phyloP scores from a whole-genome alignment of 2,888 invertebrate species.

The Pseudoips prasinana region DNA sequence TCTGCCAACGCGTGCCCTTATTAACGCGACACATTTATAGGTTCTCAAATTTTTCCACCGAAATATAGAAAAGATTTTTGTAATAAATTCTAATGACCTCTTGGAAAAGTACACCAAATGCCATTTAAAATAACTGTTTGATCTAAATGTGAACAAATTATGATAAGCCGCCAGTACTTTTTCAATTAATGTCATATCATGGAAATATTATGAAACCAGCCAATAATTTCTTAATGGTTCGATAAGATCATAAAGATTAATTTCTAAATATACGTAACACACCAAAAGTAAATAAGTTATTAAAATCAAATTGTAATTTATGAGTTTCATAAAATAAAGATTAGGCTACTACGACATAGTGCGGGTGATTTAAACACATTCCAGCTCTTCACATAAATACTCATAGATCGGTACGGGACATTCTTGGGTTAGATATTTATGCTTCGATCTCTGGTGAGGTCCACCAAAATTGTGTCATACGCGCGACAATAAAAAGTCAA shows the following conservation, averaged over 20 bases:
- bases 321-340: conserved; percentile 74
- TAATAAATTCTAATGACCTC: too few relatives aligned
- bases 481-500: conserved; percentile 70
- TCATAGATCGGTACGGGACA: conserved; percentile 54
- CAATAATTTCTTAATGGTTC: conserved; percentile 44
- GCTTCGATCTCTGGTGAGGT: conserved; percentile 53
- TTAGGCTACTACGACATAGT: conserved; percentile 56
- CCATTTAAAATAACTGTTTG: conserved; percentile 11
- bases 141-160: conserved; percentile 12
- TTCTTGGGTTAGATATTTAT: conserved; percentile 67
- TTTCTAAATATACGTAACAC: conserved; percentile 49
- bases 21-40: too few relatives aligned
- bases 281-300: conserved; percentile 72
- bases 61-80: too few relatives aligned
- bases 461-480: conserved; percentile 70
- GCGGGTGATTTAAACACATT: conserved; percentile 69
- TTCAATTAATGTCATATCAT: conserved; percentile 18
- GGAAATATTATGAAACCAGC: conserved; percentile 44
- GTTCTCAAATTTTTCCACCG: too few relatives aligned
- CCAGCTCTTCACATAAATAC: conserved; percentile 56
- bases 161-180: conserved; percentile 7
- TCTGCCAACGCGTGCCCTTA: too few relatives aligned
- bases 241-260: conserved; percentile 60
- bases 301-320: conserved; percentile 77
- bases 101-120: conserved; percentile 1